phyloP scores from a whole-genome alignment of 2,888 invertebrate genomes.

The Neoascia interrupta region DNA sequence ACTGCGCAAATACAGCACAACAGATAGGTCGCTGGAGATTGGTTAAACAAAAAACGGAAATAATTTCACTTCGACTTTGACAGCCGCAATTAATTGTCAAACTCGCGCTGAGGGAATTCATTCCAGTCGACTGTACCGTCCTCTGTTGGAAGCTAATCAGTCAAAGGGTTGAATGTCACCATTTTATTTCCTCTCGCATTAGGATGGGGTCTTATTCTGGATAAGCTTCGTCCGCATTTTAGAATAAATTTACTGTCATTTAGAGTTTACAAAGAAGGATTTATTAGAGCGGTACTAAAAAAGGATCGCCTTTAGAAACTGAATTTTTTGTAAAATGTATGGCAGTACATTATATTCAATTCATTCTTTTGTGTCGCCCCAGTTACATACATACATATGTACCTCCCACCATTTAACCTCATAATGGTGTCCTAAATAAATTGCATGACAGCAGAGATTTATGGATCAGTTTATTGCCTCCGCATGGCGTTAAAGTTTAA shows the following conservation, averaged over 20 bases:
- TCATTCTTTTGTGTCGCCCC: conserved; percentile 27
- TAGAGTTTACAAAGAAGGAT: conserved; percentile 51
- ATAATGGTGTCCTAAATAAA: conserved; percentile 60
- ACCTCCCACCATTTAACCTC: conserved; percentile 36
- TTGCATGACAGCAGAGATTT: conserved; percentile 61
- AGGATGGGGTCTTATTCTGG: not conserved
- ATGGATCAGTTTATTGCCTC: conserved; percentile 55
- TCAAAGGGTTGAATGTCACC: conserved; percentile 15
- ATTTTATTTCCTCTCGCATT: conserved; percentile 24
- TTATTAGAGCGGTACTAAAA: conserved; percentile 41
- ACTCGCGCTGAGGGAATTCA: not conserved
- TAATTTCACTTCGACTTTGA: conserved; percentile 39
- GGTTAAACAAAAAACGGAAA: not conserved
- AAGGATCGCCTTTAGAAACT: not conserved
- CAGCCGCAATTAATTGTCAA: conserved; percentile 53
- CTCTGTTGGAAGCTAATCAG: conserved; percentile 6
- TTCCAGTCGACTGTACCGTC: no score
- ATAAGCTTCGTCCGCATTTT: conserved; percentile 10
- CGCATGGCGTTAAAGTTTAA: conserved; percentile 42
- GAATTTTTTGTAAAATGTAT: not conserved
- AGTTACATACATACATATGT: not conserved
- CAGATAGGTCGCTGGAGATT: no score
- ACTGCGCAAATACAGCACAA: not conserved
- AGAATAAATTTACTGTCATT: conserved; percentile 55
- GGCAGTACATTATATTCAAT: not conserved